phyloP scores from a whole-genome alignment of 2,797 vertebrate genomes.

The Borostomias antarcticus region DNA sequence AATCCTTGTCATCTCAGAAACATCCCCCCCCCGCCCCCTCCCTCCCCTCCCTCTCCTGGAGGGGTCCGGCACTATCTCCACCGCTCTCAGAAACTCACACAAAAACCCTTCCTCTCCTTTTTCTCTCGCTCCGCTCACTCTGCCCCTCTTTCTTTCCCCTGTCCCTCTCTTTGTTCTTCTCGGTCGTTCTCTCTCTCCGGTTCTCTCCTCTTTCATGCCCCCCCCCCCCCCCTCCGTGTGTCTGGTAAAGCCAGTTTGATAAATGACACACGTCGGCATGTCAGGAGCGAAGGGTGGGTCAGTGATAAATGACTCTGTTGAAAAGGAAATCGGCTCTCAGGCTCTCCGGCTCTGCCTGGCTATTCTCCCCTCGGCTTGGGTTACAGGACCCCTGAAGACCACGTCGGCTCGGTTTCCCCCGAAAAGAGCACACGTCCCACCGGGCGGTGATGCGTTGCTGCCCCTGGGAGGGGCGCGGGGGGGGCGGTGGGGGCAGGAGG shows the following conservation, averaged over 20 bases:
- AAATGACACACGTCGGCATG: conserved; percentile 99
- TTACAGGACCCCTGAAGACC: conserved; percentile 90
- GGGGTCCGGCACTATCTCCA: conserved; percentile 63
- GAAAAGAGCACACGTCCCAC: conserved; percentile 78
- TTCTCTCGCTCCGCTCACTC: conserved; percentile 44
- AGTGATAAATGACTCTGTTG: conserved; percentile 97
- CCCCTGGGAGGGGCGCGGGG: conserved; percentile 52
- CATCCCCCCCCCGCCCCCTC: conserved; percentile 57
- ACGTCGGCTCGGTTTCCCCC: conserved; percentile 71
- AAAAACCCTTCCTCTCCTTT: conserved; percentile 20
- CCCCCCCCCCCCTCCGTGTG: conserved; percentile 65
- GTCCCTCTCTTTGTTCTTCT: conserved; percentile 40
- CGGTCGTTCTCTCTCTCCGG: conserved; percentile 48
- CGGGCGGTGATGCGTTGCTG: conserved; percentile 58
- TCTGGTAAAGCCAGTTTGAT: conserved; percentile 92
- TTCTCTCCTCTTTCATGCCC: conserved; percentile 49
- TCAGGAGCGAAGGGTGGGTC: conserved; percentile 96
- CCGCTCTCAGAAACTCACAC: conserved; percentile 55
- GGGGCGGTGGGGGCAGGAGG: conserved; percentile 50
- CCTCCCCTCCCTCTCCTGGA: conserved; percentile 62
- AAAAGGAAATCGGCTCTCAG: conserved; percentile 99
- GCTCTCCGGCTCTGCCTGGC: conserved; percentile 88
- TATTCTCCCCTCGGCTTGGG: conserved; percentile 93
- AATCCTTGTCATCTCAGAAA: conserved; percentile 71
- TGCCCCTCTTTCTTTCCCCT: conserved; percentile 41